Conservation (phyloP, 2,797 vertebrate genomes). For the Sorex maritimensis region DNA sequence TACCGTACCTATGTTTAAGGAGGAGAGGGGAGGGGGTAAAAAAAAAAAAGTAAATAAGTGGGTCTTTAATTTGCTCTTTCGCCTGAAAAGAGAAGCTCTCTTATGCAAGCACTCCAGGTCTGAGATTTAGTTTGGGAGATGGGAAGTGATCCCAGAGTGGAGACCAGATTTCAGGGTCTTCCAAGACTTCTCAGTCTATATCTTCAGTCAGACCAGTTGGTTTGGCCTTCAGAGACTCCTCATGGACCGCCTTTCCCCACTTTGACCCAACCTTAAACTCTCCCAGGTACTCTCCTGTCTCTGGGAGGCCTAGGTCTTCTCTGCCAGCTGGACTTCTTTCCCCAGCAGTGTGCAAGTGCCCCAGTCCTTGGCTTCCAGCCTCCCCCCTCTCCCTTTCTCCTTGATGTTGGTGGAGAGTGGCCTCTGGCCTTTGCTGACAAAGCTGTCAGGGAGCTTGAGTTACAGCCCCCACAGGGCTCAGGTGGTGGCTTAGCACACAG, state of each 20-base stretch:
- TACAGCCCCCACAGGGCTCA: neutral
- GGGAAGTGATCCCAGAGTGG: neutral
- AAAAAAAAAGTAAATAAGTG: neutral
- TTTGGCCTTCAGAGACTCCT: neutral
- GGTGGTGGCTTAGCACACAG: neutral
- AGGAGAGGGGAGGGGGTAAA: neutral
- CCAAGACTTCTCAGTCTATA: conserved; percentile 4
- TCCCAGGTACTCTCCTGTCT: neutral
- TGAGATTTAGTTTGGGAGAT: conserved; percentile 37
- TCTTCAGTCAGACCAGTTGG: conserved; percentile 32
- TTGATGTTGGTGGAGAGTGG: neutral
- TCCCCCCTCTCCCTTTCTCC: neutral
- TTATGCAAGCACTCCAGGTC: conserved; percentile 64
- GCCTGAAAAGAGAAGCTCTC: conserved; percentile 13
- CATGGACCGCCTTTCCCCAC: neutral
- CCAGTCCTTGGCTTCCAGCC: neutral
- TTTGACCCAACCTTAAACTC: neutral
- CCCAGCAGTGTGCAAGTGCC: neutral
- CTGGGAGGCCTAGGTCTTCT: neutral
- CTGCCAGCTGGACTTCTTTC: neutral
- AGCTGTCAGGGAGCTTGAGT: conserved; percentile 56
- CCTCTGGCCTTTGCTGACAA: conserved; percentile 51
- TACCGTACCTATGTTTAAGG: conserved; percentile 1
- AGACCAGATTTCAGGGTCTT: conserved; percentile 22
- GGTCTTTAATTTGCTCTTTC: conserved; percentile 59